A percentile compares a stretch with the other conserved stretches of the same genome.
These are phyloP conservation scores for Xiphophorus birchmanni DNA, from an alignment of 2,797 vertebrate genomes.

Conservation along the genomic window DNA sequence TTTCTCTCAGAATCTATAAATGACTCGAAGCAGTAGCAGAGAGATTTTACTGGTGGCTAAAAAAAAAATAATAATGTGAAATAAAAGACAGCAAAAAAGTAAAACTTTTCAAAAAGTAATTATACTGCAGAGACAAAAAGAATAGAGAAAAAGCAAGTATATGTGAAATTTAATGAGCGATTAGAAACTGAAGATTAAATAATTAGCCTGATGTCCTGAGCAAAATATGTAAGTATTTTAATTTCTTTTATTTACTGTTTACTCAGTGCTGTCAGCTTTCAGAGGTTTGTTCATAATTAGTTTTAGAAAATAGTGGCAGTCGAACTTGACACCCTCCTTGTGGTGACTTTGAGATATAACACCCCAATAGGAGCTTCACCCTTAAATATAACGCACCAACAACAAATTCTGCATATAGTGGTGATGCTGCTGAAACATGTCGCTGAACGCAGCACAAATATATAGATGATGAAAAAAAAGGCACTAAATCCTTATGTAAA, in stretches of 20 bases:
- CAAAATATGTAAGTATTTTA: background rate
- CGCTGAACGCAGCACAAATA: background rate
- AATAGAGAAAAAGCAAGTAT: background rate
- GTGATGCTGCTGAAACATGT: background rate
- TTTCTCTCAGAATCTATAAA: too few relatives aligned
- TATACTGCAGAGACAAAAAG: background rate
- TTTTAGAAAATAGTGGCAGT: background rate
- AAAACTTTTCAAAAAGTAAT: background rate
- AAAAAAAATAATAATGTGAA: background rate
- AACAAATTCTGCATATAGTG: background rate
- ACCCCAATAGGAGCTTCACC: background rate
- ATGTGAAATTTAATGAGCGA: background rate
- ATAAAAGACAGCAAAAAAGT: background rate
- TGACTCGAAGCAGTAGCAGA: too few relatives aligned
- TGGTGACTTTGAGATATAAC: background rate
- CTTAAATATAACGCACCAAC: background rate
- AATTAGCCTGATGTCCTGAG: background rate
- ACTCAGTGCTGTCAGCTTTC: background rate
- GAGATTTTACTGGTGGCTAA: background rate
- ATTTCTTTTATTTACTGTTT: background rate
- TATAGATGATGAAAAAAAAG: background rate
- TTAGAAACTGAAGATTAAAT: background rate
- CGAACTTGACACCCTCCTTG: background rate
- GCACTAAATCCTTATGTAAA: background rate
- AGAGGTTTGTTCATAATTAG: background rate